A percentile compares a stretch with the other conserved stretches of the same genome.
Conservation (phyloP, 30 jellyfish, hydroid and myxozoan genomes). For the Calvadosia cruxmelitensis region DNA sequence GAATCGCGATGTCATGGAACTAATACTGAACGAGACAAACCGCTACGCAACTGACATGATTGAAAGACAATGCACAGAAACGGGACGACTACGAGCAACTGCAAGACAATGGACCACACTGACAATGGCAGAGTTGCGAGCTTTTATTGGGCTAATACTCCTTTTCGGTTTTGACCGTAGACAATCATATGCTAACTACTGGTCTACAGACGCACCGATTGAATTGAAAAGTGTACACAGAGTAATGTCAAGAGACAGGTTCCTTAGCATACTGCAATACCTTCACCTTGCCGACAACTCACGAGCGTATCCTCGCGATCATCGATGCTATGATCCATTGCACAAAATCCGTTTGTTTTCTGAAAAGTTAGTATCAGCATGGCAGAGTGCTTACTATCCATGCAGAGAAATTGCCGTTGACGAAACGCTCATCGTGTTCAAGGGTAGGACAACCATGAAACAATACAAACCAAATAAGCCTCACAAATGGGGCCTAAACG, state of each 20-base stretch:
- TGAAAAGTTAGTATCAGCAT: constrained; percentile 7
- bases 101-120: too few species aligned
- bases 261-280: constrained; percentile 2
- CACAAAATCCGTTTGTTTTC: constrained; percentile 1
- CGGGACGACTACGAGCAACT: constrained; percentile 5
- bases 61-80: neutral
- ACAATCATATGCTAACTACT: constrained; percentile 4
- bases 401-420: constrained; percentile 15
- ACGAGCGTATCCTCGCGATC: neutral
- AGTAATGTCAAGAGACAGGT: too few species aligned
- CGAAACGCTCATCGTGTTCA: constrained; percentile 14
- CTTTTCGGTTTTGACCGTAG: constrained; percentile 1
- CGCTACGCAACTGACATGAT: neutral
- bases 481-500: constrained; percentile 24
- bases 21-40: neutral
- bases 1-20: too few species aligned
- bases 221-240: neutral
- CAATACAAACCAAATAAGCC: constrained; percentile 22
- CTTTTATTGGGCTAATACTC: constrained; percentile 4
- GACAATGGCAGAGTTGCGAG: constrained; percentile 5
- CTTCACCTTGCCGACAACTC: constrained; percentile 2
- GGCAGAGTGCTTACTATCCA: constrained; percentile 22
- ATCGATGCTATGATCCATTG: constrained; percentile 1
- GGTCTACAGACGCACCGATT: neutral
- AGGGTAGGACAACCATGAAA: constrained; percentile 21